A percentile compares a stretch with the other conserved stretches of the same genome.
phyloP scores from a whole-genome alignment of 2,113 vertebrate genomes.

The Megaptera novaeangliae region DNA sequence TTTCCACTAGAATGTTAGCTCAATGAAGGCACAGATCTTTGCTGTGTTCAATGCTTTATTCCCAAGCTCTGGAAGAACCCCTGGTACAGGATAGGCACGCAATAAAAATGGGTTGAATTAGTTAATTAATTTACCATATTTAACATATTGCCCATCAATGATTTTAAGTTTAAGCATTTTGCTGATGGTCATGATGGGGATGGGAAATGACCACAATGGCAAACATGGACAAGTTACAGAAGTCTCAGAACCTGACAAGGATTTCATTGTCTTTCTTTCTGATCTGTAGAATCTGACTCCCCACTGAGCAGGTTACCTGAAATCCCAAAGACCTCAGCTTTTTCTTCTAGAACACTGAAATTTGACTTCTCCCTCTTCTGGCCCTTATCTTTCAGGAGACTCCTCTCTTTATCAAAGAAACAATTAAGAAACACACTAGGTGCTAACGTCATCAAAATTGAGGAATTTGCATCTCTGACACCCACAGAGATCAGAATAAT shows the following conservation, averaged over 20 bases:
- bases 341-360: neutral
- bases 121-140: neutral
- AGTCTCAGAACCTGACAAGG: neutral
- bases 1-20: neutral
- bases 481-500: neutral
- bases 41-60: neutral
- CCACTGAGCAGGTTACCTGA: neutral
- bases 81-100: neutral
- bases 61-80: neutral
- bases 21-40: neutral
- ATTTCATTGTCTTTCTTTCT: neutral
- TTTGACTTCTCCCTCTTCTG: neutral
- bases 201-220: neutral
- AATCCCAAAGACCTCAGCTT: neutral
- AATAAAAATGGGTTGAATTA: neutral
- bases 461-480: neutral
- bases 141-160: neutral
- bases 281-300: neutral
- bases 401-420: neutral
- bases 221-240: neutral
- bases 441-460: neutral
- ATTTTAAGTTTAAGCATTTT: neutral
- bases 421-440: neutral
- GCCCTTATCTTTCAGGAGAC: neutral
- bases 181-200: neutral